Conservation (phyloP, 2,113 vertebrate species). For the Paracanthobrama guichenoti region DNA sequence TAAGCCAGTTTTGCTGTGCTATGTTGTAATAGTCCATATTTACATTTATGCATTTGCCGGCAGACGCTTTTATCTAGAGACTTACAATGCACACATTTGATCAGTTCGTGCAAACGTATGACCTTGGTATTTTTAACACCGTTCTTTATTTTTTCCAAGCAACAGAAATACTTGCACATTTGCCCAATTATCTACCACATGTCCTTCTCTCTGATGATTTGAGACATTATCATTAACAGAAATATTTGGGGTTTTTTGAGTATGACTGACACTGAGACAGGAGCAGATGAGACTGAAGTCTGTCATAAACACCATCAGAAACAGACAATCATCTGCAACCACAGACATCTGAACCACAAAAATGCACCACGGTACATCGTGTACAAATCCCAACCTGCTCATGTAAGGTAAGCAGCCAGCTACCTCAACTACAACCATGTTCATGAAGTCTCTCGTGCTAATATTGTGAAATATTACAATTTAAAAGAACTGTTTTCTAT, state of each 20-base stretch:
- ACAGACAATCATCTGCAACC: slow-evolving; percentile 54
- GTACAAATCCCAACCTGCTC: slow-evolving; percentile 35
- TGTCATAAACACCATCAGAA: slow-evolving; percentile 38
- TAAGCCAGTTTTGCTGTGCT: no score
- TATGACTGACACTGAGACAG: slow-evolving; percentile 7
- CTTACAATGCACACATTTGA: no score
- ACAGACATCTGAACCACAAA: slow-evolving; percentile 56
- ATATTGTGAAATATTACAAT: background rate
- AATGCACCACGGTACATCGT: slow-evolving; percentile 56
- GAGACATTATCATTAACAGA: background rate
- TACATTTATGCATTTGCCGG: no score
- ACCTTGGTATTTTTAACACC: no score
- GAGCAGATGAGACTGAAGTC: background rate
- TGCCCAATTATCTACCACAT: no score
- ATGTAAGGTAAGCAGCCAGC: slow-evolving; percentile 53
- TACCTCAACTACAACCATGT: background rate
- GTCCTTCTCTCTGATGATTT: background rate
- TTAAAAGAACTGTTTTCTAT: background rate
- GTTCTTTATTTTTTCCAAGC: no score
- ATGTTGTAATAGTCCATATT: no score
- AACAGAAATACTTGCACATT: no score
- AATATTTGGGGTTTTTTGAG: background rate
- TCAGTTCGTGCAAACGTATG: no score
- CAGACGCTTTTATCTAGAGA: no score
- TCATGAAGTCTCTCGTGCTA: background rate